Conservation (phyloP, 23 tunicate species). For the Halocynthia roretzi region DNA sequence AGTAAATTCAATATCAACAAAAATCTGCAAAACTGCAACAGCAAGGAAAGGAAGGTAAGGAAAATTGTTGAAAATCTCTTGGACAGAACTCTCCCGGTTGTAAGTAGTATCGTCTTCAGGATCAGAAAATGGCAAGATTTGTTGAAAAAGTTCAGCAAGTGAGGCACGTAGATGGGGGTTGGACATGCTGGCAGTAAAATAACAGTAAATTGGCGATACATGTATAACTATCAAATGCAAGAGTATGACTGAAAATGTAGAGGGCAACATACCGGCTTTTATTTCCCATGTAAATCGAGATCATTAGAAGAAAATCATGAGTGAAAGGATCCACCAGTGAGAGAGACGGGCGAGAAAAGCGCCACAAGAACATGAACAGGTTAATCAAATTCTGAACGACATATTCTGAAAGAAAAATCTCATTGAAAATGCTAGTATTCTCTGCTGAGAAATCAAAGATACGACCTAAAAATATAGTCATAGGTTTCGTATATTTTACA, state of each 20-base stretch:
- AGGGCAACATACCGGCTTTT: slow-evolving; percentile 17
- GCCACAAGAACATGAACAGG: slow-evolving; percentile 33
- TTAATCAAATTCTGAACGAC: slow-evolving; percentile 50
- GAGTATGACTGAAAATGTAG: no score
- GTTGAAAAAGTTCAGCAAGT: slow-evolving; percentile 47
- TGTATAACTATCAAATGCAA: not conserved
- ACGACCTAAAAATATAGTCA: no score
- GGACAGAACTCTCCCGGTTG: not conserved
- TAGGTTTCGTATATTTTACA: no score
- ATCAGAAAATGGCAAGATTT: slow-evolving; percentile 26
- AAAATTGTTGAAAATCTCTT: slow-evolving; percentile 20
- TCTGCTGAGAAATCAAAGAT: no score
- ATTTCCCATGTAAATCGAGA: slow-evolving; percentile 62
- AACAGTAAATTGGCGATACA: not conserved
- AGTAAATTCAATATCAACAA: slow-evolving; percentile 47
- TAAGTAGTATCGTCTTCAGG: not conserved
- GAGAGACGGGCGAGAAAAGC: slow-evolving; percentile 23
- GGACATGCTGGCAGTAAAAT: slow-evolving; percentile 26
- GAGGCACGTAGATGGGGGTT: slow-evolving; percentile 70
- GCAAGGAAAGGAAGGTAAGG: slow-evolving; percentile 19
- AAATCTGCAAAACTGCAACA: slow-evolving; percentile 44
- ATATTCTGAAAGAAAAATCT: slow-evolving; percentile 22
- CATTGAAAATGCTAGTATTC: no score
- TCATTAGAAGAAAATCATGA: slow-evolving; percentile 15
- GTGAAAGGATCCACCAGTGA: slow-evolving; percentile 11